Conservation (phyloP, 2,113 vertebrate genomes). For the Xiphophorus maculatus region DNA sequence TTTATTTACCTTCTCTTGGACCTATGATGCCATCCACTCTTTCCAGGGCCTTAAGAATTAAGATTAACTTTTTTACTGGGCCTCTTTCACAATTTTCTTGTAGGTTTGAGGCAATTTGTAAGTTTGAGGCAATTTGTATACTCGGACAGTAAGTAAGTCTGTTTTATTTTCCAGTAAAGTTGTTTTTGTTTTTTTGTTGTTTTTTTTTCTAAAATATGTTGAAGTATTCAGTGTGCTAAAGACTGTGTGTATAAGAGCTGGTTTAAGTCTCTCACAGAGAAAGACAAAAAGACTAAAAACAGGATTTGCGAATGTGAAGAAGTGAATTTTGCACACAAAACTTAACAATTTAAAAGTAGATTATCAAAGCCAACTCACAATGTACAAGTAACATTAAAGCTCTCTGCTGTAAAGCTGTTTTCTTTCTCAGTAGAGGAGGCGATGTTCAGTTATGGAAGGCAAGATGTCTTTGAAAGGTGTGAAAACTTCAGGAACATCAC, state of each 20-base stretch:
- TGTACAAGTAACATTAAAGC: not conserved
- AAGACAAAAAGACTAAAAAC: not conserved
- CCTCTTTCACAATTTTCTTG: too few species aligned
- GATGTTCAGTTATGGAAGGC: too few species aligned
- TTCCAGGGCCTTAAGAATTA: too few species aligned
- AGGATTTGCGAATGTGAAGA: not conserved
- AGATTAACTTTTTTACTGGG: too few species aligned
- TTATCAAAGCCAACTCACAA: not conserved
- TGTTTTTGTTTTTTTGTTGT: too few species aligned
- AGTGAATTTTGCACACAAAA: not conserved
- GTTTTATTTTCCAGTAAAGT: too few species aligned
- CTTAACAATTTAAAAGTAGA: not conserved
- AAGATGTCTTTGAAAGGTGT: not conserved
- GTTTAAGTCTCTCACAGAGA: not conserved
- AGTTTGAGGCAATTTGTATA: too few species aligned
- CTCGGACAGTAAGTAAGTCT: too few species aligned
- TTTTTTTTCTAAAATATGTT: too few species aligned
- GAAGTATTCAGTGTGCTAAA: too few species aligned
- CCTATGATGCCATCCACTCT: not conserved
- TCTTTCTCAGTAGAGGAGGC: not conserved
- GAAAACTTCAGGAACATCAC: not conserved
- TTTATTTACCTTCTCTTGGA: not conserved
- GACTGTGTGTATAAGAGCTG: not conserved
- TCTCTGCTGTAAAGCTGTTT: not conserved
- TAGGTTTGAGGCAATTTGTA: too few species aligned